Evolutionary conservation across 1,140 invertebrate genomes (phyloP).

Genomic region (Polypedilum pembai): DNA sequence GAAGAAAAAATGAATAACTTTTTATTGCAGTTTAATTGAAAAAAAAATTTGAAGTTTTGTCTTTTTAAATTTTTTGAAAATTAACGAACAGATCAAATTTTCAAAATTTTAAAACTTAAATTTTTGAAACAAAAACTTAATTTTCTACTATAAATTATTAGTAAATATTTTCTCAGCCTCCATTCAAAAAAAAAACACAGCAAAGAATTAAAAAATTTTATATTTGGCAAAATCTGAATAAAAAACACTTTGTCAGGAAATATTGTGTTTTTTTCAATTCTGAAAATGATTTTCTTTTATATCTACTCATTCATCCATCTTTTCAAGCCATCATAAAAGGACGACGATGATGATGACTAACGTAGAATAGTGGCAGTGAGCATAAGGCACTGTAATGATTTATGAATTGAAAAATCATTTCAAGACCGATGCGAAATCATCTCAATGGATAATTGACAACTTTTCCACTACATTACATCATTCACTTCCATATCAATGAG

Average conservation of each 20-base stretch:
- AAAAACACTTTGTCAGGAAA: slow-evolving; percentile 8
- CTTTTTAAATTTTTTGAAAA: background rate
- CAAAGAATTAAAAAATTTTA: background rate
- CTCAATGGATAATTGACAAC: slow-evolving; percentile 16
- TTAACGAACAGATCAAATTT: too few relatives aligned
- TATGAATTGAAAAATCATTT: slow-evolving; percentile 5
- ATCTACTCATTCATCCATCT: background rate
- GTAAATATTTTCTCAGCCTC: too few relatives aligned
- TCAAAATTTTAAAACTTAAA: too few relatives aligned
- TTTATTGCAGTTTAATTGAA: background rate
- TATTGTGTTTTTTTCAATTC: background rate
- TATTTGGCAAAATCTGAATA: background rate
- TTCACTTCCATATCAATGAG: slow-evolving; percentile 22
- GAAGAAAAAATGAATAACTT: too few relatives aligned
- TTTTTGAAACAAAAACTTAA: too few relatives aligned
- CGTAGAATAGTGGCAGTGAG: background rate
- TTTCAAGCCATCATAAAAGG: background rate
- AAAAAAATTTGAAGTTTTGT: background rate
- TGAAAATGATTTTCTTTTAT: background rate
- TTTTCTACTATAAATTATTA: too few relatives aligned
- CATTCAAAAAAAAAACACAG: too few relatives aligned
- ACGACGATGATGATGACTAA: background rate
- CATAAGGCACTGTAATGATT: background rate
- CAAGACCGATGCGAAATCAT: background rate
- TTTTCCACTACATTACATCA: slow-evolving; percentile 27